Conservation (phyloP, 2,797 vertebrate species). For the Helicolenus hilgendorfi region DNA sequence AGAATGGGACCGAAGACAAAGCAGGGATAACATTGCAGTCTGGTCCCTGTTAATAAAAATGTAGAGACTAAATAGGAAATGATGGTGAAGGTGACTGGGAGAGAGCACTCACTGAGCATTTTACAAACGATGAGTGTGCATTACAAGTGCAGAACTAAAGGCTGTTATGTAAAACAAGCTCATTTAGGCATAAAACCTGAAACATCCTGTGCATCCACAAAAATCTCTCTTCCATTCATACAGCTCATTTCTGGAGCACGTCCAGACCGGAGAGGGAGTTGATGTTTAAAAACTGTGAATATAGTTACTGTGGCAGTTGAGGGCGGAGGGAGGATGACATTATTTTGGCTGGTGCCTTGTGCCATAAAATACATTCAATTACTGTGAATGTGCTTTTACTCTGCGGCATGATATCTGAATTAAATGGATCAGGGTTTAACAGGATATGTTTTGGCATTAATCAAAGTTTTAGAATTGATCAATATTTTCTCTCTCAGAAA, state of each 20-base stretch:
- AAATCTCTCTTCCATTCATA: conserved; percentile 12
- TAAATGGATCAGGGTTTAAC: conserved; percentile 14
- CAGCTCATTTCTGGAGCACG: conserved; percentile 9
- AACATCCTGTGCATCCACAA: conserved; percentile 33
- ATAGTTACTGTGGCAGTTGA: conserved; percentile 26
- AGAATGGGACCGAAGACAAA: conserved; percentile 1
- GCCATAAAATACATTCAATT: conserved; percentile 43
- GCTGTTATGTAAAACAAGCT: conserved; percentile 63
- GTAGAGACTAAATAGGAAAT: conserved; percentile 31
- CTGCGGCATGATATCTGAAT: conserved; percentile 16
- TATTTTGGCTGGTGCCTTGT: conserved; percentile 34
- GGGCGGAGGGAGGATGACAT: conserved; percentile 25
- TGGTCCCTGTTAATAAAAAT: conserved; percentile 18
- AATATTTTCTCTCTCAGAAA: background rate
- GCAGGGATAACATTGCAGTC: background rate
- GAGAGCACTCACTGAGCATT: conserved; percentile 17
- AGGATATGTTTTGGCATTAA: background rate
- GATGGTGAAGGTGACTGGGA: conserved; percentile 44
- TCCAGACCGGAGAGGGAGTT: conserved; percentile 34
- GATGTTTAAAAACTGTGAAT: conserved; percentile 43
- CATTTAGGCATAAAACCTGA: conserved; percentile 51
- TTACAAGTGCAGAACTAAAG: conserved; percentile 48
- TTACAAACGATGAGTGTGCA: conserved; percentile 18
- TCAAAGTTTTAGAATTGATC: background rate
- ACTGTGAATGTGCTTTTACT: conserved; percentile 37